Evolutionary conservation across 30 jellyfish, hydroid and myxozoan genomes (phyloP).

Genomic region (Mastigias papua): DNA sequence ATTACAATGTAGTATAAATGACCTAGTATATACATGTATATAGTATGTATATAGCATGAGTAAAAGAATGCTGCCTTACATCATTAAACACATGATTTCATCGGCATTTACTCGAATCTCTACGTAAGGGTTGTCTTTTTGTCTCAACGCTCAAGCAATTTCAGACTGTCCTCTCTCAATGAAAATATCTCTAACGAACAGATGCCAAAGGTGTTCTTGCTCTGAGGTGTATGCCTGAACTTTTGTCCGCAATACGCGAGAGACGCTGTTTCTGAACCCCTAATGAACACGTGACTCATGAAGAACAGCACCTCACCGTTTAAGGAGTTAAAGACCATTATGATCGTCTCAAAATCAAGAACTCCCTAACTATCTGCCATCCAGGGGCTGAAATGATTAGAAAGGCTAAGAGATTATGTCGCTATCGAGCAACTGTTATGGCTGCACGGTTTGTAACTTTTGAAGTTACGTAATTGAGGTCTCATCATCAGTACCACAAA

Average conservation of each 20-base stretch:
- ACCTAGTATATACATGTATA: background rate
- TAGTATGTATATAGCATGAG: no score
- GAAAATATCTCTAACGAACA: slow-evolving; percentile 49
- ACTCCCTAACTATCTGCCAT: slow-evolving; percentile 63
- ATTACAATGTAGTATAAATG: background rate
- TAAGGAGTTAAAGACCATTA: slow-evolving; percentile 53
- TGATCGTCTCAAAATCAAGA: slow-evolving; percentile 38
- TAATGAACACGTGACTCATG: slow-evolving; percentile 47
- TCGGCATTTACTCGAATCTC: slow-evolving; percentile 40
- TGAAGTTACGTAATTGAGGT: slow-evolving; percentile 37
- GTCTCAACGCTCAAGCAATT: slow-evolving; percentile 7
- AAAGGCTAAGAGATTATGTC: slow-evolving; percentile 46
- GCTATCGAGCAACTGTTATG: slow-evolving; percentile 40
- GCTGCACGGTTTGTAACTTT: slow-evolving; percentile 67
- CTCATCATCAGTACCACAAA: slow-evolving; percentile 65
- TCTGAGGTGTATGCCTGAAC: slow-evolving; percentile 20
- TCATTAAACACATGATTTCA: background rate
- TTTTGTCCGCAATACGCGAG: slow-evolving; percentile 47
- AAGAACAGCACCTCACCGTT: slow-evolving; percentile 37
- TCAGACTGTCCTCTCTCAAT: slow-evolving; percentile 53
- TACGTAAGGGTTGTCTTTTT: slow-evolving; percentile 25
- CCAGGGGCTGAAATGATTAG: slow-evolving; percentile 59
- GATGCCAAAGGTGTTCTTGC: slow-evolving; percentile 23
- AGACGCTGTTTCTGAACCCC: slow-evolving; percentile 45
- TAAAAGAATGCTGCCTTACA: background rate